These are phyloP conservation scores for Psophia crepitans DNA, from an alignment of 2,113 vertebrate species.

Conservation along the genomic window DNA sequence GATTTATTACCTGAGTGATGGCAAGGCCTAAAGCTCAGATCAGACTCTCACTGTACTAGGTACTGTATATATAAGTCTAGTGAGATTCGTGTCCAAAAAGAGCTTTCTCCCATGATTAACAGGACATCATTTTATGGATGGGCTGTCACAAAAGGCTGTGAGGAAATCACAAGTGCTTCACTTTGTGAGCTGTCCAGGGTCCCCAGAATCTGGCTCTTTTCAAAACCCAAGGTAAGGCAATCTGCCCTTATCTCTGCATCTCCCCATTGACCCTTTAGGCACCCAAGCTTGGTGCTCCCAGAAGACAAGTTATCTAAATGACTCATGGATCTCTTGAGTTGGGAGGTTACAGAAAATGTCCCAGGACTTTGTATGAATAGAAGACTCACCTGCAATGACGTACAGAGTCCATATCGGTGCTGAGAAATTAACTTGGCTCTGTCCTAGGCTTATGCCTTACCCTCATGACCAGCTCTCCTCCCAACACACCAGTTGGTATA, in stretches of 20 bases:
- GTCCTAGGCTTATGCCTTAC: neutral
- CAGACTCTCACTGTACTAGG: neutral
- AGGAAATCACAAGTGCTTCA: neutral
- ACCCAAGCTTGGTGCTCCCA: neutral
- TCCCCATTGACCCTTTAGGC: neutral
- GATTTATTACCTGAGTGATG: neutral
- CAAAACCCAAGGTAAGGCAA: neutral
- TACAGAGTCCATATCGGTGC: neutral
- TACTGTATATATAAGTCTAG: neutral
- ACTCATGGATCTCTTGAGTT: neutral
- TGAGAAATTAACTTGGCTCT: neutral
- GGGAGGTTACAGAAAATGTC: neutral
- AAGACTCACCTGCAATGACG: neutral
- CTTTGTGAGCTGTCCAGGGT: neutral
- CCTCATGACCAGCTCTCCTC: neutral
- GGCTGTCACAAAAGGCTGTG: neutral
- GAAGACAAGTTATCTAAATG: neutral
- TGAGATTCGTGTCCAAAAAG: neutral
- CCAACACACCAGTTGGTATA: neutral
- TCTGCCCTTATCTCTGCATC: neutral
- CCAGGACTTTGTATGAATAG: neutral
- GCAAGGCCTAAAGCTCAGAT: neutral
- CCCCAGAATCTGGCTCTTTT: neutral
- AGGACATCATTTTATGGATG: neutral
- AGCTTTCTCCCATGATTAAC: neutral